Evolutionary conservation across 2,888 invertebrate genomes (phyloP), one percentile per base, ranked within the genome.

Genomic region (Sphaerophoria rueppellii): DNA sequence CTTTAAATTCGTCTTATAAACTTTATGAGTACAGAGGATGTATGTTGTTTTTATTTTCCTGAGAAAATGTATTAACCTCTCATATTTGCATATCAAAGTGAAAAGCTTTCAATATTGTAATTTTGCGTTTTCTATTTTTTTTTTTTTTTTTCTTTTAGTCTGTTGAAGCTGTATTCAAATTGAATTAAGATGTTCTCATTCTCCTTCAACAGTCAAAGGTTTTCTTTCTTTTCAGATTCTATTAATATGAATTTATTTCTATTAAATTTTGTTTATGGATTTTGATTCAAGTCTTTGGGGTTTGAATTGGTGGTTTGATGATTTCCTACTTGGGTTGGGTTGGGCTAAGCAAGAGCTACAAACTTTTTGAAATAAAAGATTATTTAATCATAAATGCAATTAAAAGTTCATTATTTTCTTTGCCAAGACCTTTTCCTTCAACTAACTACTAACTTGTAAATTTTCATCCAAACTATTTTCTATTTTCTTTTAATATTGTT

Each of bases 81-180:
- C 32, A 43, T 60, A 60, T 63, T 63, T 63, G 48, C 63, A 63
- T 63, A 48, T 63, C 63, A 63, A 63, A 63, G 48, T 46, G 9
- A 63, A 63, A 63, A 63, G 63, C 63, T 50, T 63, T 63, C 48
- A 63, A 63, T 63, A 63, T 63, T 63, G 34, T 63, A 63, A 63
- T 63, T 63, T 48, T 48, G 4, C 34, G 9, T 14, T 4, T 46
- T 3, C 2, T 24, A 32, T 43, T 43, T 24, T 32, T 3, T 32
- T 7, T 32, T 4, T 14, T 11, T 11, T 40, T 16, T 24, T 7
- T 0, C 7, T 16, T 50, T 16, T 9, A 3, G 43, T 43, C 9
- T 16, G 6, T 50, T 50, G 6, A 9, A 50, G 16, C 4, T 43
- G 11, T 9, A 9, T 9, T 9, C 11, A 9, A 9, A 12, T 43